Percentiles rank a stretch among this genome's conserved stretches.
phyloP scores from a whole-genome alignment of 1,140 invertebrate genomes.

The Luehdorfia chinensis region DNA sequence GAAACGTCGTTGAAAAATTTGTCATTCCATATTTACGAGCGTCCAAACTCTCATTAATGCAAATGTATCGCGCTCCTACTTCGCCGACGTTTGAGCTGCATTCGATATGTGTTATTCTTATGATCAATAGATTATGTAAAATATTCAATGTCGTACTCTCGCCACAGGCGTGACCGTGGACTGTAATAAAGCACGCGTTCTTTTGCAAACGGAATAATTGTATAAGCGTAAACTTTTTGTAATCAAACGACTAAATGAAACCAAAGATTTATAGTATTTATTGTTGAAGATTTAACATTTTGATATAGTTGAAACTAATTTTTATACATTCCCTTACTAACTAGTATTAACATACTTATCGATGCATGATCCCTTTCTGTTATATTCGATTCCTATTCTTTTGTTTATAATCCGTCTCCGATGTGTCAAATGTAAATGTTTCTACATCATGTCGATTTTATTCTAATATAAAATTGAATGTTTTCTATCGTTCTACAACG shows the following conservation, averaged over 20 bases:
- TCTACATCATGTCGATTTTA: slow-evolving; percentile 4
- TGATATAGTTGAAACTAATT: slow-evolving; percentile 62
- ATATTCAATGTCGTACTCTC: neutral
- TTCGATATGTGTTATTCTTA: slow-evolving; percentile 25
- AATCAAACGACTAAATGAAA: slow-evolving; percentile 65
- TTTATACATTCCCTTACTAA: slow-evolving; percentile 67
- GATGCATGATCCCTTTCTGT: slow-evolving; percentile 5
- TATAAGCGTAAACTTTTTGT: slow-evolving; percentile 36
- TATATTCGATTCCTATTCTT: slow-evolving; percentile 24
- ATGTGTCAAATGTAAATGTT: no score
- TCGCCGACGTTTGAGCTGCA: no score
- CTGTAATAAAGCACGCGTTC: slow-evolving; percentile 14
- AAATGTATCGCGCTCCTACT: no score
- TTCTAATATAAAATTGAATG: slow-evolving; percentile 13
- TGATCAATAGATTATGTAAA: slow-evolving; percentile 23
- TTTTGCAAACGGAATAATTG: slow-evolving; percentile 20
- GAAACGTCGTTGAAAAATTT: no score
- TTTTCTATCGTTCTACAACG: slow-evolving; percentile 46
- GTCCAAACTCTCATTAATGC: no score
- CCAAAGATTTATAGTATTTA: slow-evolving; percentile 76
- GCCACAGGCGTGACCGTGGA: neutral
- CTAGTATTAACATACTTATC: slow-evolving; percentile 29
- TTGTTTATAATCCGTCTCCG: slow-evolving; percentile 28
- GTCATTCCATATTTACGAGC: no score
- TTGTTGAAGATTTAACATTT: slow-evolving; percentile 59